phyloP scores from a whole-genome alignment of 2,888 invertebrate genomes.

The Campoplex capitator region DNA sequence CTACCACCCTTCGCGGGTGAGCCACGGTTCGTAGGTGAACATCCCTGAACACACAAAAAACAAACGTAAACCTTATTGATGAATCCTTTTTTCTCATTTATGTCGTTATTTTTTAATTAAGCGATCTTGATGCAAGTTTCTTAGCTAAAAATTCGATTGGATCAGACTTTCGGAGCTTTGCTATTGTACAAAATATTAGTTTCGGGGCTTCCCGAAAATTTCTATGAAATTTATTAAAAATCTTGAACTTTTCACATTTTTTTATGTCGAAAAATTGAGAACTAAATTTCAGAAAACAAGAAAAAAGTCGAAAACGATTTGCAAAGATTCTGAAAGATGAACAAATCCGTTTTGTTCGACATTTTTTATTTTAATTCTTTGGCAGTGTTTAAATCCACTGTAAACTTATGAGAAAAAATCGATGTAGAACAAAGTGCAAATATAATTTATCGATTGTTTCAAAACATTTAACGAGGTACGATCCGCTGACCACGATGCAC shows the following conservation, averaged over 20 bases:
- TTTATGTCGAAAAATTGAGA: too few species aligned
- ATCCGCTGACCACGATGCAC: not conserved
- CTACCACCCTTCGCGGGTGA: constrained; percentile 76
- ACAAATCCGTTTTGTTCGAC: too few species aligned
- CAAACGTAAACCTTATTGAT: not conserved
- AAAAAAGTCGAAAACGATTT: too few species aligned
- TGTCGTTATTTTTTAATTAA: too few species aligned
- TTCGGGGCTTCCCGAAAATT: not conserved
- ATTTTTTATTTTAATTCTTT: not conserved
- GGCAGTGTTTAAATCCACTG: not conserved
- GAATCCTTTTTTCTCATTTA: too few species aligned
- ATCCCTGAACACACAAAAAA: constrained; percentile 75
- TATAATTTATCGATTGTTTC: not conserved
- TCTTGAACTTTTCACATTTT: too few species aligned
- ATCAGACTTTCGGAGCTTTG: not conserved
- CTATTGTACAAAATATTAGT: not conserved
- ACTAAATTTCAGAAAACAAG: too few species aligned
- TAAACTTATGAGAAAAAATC: not conserved
- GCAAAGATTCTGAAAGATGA: too few species aligned
- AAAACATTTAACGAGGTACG: not conserved
- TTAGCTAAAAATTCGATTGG: not conserved
- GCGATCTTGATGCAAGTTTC: not conserved
- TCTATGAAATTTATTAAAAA: too few species aligned
- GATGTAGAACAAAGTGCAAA: not conserved
- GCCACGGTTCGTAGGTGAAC: constrained; percentile 79